Evolutionary conservation across 2,888 invertebrate species (phyloP).

Genomic region (Chromoteleia sp.): DNA sequence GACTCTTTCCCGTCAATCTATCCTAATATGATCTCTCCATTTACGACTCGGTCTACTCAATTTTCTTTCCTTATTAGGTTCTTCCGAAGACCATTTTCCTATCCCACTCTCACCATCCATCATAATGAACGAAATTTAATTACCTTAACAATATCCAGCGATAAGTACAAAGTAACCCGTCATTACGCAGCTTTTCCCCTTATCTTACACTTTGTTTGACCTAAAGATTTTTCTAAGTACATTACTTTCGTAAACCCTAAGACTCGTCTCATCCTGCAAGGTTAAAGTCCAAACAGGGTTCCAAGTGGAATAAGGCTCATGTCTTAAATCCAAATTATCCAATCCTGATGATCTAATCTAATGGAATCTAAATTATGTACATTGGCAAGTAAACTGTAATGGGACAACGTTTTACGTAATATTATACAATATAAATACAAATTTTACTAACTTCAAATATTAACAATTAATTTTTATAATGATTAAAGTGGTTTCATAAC

Average conservation of each 20-base stretch:
- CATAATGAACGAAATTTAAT: conserved; percentile 35
- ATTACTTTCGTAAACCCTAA: conserved; percentile 30
- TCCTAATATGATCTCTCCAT: conserved; percentile 17
- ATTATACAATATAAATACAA: too few species aligned
- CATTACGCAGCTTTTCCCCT: conserved; percentile 19
- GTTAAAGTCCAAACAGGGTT: conserved; percentile 25
- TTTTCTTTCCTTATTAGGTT: conserved; percentile 19
- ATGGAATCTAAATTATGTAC: conserved; percentile 12
- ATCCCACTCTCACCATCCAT: conserved; percentile 17
- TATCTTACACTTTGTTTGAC: conserved; percentile 36
- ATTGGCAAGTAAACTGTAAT: background rate
- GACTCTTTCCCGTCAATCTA: background rate
- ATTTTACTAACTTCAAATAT: too few species aligned
- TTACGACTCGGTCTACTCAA: conserved; percentile 19
- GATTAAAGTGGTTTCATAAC: too few species aligned
- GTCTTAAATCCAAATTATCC: conserved; percentile 43
- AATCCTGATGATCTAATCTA: conserved; percentile 33
- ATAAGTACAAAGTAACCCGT: conserved; percentile 35
- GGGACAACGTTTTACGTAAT: too few species aligned
- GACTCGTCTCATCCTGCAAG: background rate
- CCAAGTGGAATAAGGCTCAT: conserved; percentile 12
- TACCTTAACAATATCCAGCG: conserved; percentile 26
- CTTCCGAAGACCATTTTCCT: background rate
- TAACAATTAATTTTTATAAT: too few species aligned
- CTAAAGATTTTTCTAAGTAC: conserved; percentile 42